A percentile compares a stretch with the other conserved stretches of the same genome.
Evolutionary conservation across 2,888 invertebrate species (phyloP).

Genomic region (Malachius bipustulatus): DNA sequence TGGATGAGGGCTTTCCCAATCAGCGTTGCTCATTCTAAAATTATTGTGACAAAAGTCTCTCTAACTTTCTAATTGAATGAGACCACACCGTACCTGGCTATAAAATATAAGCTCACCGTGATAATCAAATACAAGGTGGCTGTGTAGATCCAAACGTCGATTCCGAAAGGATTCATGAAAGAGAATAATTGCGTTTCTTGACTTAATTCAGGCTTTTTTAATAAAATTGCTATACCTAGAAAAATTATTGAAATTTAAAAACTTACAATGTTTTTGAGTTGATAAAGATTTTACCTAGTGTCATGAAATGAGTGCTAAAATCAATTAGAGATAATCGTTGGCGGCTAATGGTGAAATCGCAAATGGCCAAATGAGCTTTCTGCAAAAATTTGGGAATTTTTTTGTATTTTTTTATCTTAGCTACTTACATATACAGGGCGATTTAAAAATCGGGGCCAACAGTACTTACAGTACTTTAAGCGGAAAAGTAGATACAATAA

Average conservation of each 20-base stretch:
- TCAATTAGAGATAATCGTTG: conserved; percentile 75
- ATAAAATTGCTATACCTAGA: conserved; percentile 6
- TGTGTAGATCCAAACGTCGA: conserved; percentile 84
- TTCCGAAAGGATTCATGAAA: conserved; percentile 76
- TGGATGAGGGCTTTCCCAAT: conserved; percentile 91
- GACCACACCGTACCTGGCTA: conserved; percentile 56
- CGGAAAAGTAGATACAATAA: no score
- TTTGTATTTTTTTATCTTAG: no score
- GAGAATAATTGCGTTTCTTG: conserved; percentile 53
- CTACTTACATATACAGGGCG: no score
- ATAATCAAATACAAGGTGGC: conserved; percentile 72
- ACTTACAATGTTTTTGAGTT: neutral
- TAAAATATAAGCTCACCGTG: conserved; percentile 66
- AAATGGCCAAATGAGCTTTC: conserved; percentile 87
- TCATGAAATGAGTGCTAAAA: conserved; percentile 94
- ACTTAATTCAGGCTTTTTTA: neutral
- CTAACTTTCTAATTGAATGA: no score
- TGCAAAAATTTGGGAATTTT: no score
- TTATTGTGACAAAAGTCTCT: no score
- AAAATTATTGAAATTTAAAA: no score
- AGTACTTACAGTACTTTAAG: no score
- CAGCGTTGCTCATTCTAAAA: conserved; percentile 63
- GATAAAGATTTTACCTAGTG: conserved; percentile 48
- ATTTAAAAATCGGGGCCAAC: no score
- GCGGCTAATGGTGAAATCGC: conserved; percentile 88